Evolutionary conservation across 2,113 vertebrate species (phyloP), one percentile per base, ranked within the genome.

Genomic region (Oceanodroma tethys): DNA sequence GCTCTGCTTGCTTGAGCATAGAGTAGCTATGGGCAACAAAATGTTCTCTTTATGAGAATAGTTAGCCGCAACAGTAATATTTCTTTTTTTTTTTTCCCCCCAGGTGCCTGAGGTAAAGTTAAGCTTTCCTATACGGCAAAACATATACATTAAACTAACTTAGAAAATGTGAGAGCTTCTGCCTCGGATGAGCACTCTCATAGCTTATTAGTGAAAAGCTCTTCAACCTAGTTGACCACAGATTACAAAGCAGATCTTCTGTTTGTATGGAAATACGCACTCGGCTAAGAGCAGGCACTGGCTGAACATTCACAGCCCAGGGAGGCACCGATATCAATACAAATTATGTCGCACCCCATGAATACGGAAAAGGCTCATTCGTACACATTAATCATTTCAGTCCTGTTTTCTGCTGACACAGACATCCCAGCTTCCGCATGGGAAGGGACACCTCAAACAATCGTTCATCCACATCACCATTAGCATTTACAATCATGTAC

Each of bases 191-290:
- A 73, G 30, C 17, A 16, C 38, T 56, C 52, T 29, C 15, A 4
- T 0, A 56, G 65, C 52, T 75, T 60, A 42, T 25, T 27, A 67
- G 47, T 4, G 23, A 45, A 12, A 63, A 71, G 36, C 17, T 81
- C 38, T 32, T 48, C 59, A 27, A 11, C 55, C 13, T 7, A 17
- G 47, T 7, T 17, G 56, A 16, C 52, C 40, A 2, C 4, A 5
- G 32, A 29, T 45, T 5, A 13, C 36, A 23, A 62, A 42, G 19
- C 11, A 2, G 26, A 47, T 48, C 42, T n/a, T 45, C 60, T 30
- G 58, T 7, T 30, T 1, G 6, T 1, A 16, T 3, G 30, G 58
- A 65, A 66, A 68, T 3, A 52, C 0, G 1, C 7, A 0, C 27
- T 25, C 10, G 19, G 60, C 16, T 34, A 45, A 38, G 34, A 48